Percentiles rank a stretch among this genome's conserved stretches.
Conservation (phyloP, 2,113 vertebrate genomes). For the Terrapene triunguis region DNA sequence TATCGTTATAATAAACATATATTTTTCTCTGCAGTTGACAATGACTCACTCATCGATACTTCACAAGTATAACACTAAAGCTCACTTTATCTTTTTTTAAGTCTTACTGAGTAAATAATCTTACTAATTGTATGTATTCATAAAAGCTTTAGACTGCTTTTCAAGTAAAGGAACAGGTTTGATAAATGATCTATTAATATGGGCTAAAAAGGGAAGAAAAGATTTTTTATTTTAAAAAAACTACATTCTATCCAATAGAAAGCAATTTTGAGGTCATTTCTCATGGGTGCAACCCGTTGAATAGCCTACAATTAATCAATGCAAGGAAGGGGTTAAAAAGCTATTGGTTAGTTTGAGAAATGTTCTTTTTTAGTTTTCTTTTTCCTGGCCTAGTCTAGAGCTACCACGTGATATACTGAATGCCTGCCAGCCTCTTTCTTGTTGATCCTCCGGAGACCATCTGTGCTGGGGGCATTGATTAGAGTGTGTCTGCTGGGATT, state of each 20-base stretch:
- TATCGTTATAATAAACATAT: rapidly evolving
- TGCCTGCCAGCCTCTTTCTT: slow-evolving; percentile 96
- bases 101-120: not conserved
- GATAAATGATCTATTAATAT: slow-evolving; percentile 8
- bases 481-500: slow-evolving; percentile 99
- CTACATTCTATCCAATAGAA: not conserved
- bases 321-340: slow-evolving; percentile 83
- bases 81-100: not conserved
- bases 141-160: not conserved
- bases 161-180: not conserved
- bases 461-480: slow-evolving; percentile 99
- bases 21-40: not conserved
- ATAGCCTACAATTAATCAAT: slow-evolving; percentile 65
- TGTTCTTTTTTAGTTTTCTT: slow-evolving; percentile 83
- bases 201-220: not conserved
- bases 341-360: slow-evolving; percentile 85
- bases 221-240: not conserved
- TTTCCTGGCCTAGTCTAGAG: slow-evolving; percentile 82
- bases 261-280: not conserved
- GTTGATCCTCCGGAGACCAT: slow-evolving; percentile 99
- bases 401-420: slow-evolving; percentile 86
- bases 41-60: not conserved
- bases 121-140: not conserved
- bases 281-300: not conserved
- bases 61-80: not conserved